Percentiles rank a stretch among this genome's conserved stretches.
These are phyloP conservation scores for Coecobrya sp. DNA, from an alignment of 2,888 invertebrate genomes.

Conservation along the genomic window DNA sequence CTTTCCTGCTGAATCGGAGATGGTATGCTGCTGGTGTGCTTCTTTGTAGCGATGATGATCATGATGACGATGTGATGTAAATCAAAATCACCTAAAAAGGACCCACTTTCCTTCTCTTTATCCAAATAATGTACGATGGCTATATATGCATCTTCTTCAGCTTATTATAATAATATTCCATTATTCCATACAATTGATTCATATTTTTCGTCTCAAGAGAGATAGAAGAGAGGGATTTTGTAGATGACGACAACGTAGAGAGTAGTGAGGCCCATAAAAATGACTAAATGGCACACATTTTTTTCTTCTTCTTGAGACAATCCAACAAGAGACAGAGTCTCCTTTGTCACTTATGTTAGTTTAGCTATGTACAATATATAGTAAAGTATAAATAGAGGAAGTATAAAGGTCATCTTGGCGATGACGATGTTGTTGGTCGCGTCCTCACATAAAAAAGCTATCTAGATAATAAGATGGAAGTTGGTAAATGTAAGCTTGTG, in stretches of 20 bases:
- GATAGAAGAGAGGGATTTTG: not conserved
- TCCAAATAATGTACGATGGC: not conserved
- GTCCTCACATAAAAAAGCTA: slow-evolving; percentile 27
- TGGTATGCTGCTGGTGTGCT: not conserved
- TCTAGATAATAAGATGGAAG: slow-evolving; percentile 21
- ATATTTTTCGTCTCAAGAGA: slow-evolving; percentile 19
- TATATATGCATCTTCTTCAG: not conserved
- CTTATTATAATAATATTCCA: slow-evolving; percentile 11
- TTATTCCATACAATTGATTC: slow-evolving; percentile 42
- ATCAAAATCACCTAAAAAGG: slow-evolving; percentile 30
- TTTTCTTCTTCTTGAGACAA: slow-evolving; percentile 47
- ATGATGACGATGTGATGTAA: slow-evolving; percentile 21
- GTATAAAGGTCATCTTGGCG: slow-evolving; percentile 50
- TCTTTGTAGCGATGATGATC: not conserved
- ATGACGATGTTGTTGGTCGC: slow-evolving; percentile 21
- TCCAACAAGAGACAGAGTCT: not conserved
- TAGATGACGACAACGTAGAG: not conserved
- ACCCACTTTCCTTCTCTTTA: slow-evolving; percentile 10
- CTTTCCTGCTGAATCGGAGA: slow-evolving; percentile 47
- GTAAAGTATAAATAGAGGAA: slow-evolving; percentile 5
- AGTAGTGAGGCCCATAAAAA: slow-evolving; percentile 45
- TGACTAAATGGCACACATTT: slow-evolving; percentile 42
- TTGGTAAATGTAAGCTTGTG: not conserved
- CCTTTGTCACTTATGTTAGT: not conserved
- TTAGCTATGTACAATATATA: no score